phyloP scores from a whole-genome alignment of 2,888 invertebrate genomes.

The Lycocerus yunnanus region DNA sequence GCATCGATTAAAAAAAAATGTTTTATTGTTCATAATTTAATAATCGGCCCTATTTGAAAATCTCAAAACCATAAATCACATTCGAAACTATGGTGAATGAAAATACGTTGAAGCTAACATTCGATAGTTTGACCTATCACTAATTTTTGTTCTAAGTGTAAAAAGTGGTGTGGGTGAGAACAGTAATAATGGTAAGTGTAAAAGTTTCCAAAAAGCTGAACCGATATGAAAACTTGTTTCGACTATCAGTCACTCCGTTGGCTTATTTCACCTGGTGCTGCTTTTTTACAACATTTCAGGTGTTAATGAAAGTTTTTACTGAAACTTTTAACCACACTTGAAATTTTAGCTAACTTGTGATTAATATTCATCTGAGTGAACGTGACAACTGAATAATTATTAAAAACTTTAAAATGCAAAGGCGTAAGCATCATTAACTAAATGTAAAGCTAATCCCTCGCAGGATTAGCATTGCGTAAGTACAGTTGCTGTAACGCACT shows the following conservation, averaged over 20 bases:
- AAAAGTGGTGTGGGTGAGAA: background rate
- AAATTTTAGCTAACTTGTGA: background rate
- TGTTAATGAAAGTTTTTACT: no score
- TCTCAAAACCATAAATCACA: no score
- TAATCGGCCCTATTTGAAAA: no score
- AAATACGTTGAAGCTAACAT: no score
- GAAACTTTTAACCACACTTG: background rate
- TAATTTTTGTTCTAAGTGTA: background rate
- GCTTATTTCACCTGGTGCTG: background rate
- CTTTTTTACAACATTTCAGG: background rate
- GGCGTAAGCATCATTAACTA: no score
- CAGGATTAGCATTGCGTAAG: no score
- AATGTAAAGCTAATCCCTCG: no score
- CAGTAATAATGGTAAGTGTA: background rate
- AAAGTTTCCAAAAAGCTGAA: background rate
- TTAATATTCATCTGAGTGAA: background rate
- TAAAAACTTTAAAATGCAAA: no score
- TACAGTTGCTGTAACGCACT: no score
- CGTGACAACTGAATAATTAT: background rate
- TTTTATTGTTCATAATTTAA: no score
- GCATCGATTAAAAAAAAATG: no score
- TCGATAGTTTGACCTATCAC: no score
- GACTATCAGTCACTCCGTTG: background rate
- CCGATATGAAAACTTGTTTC: background rate
- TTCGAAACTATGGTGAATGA: background rate